Conservation (phyloP, 35 echinoderm and acorn worm species). For the Heliocidaris tuberculata region DNA sequence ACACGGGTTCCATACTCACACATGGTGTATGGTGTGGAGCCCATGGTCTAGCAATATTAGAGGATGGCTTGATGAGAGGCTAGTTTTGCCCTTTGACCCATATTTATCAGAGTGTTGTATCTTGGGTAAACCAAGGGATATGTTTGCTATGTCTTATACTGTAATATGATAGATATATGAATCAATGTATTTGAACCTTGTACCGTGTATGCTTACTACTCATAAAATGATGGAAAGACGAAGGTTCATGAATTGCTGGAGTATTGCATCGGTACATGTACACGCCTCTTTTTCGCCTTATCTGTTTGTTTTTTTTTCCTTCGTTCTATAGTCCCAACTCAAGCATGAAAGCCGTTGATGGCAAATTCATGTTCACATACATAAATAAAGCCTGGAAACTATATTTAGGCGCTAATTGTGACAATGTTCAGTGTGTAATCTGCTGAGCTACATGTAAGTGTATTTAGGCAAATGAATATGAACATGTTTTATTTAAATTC, state of each 20-base stretch:
- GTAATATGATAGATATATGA: slow-evolving; percentile 11
- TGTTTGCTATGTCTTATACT: not conserved
- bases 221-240: not conserved
- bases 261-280: not conserved
- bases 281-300: not conserved
- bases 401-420: no score
- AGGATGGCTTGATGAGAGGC: not conserved
- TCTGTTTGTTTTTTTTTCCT: no score
- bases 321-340: no score
- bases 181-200: slow-evolving; percentile 4
- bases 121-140: not conserved
- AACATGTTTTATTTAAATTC: no score
- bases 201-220: not conserved
- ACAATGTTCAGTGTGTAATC: no score
- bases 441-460: no score
- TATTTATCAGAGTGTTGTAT: slow-evolving; percentile 18
- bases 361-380: no score
- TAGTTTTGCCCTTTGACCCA: not conserved
- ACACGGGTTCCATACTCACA: no score
- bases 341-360: no score
- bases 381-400: no score
- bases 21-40: no score
- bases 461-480: no score
- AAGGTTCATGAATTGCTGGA: not conserved
- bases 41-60: not conserved